Conservation (phyloP, 2,797 vertebrate species). For the Gymnothorax reevesii region DNA sequence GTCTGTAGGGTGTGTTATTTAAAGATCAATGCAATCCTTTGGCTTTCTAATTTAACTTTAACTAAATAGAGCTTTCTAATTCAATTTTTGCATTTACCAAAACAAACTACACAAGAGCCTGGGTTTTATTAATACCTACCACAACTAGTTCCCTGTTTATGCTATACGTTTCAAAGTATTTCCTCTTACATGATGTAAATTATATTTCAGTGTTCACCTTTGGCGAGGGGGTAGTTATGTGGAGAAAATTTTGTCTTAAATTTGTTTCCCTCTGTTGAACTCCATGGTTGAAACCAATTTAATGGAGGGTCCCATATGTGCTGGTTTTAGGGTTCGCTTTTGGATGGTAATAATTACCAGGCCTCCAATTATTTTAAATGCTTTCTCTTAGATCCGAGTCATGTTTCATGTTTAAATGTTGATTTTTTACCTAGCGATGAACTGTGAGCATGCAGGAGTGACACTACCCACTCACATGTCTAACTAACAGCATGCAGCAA, state of each 20-base stretch:
- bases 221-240: background rate
- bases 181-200: background rate
- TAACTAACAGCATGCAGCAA: no score
- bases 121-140: background rate
- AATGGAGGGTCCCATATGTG: background rate
- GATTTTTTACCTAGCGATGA: background rate
- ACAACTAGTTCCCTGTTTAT: background rate
- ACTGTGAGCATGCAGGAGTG: background rate
- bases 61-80: background rate
- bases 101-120: background rate
- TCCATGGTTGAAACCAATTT: background rate
- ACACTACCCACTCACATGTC: no score
- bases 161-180: background rate
- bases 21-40: background rate
- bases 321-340: background rate
- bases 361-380: background rate
- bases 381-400: background rate
- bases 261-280: background rate
- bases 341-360: background rate
- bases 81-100: background rate
- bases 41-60: background rate
- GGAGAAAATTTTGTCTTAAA: background rate
- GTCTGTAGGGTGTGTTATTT: background rate
- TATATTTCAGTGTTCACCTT: background rate
- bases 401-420: background rate